phyloP scores from a whole-genome alignment of 1,140 invertebrate genomes.

The Notospermus geniculatus region DNA sequence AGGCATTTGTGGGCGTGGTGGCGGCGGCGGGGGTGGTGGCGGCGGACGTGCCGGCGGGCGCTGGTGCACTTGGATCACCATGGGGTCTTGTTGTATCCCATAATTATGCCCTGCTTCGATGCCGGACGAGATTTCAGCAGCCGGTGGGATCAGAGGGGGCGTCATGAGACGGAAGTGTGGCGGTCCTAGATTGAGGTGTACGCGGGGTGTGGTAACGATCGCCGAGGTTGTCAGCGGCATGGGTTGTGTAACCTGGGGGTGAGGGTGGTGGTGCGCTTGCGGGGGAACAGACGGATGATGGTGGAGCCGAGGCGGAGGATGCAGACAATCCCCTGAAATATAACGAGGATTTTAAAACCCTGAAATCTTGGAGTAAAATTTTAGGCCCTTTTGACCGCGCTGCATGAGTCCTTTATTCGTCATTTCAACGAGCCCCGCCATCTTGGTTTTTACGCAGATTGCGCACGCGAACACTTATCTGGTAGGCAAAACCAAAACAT shows the following conservation, averaged over 20 bases:
- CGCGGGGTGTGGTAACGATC: slow-evolving; percentile 13
- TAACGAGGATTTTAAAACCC: too few species aligned
- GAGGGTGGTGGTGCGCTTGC: slow-evolving; percentile 28
- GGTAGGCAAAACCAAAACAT: too few species aligned
- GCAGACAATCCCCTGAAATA: slow-evolving; percentile 25
- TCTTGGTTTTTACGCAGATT: too few species aligned
- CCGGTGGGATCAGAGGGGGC: neutral
- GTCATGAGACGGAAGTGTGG: neutral
- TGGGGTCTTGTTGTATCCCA: neutral
- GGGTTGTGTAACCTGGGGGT: slow-evolving; percentile 14
- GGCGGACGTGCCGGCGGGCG: neutral
- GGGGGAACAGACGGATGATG: slow-evolving; percentile 29
- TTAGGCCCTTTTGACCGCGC: too few species aligned
- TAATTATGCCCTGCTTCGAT: too few species aligned
- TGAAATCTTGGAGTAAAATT: too few species aligned
- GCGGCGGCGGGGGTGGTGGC: slow-evolving; percentile 60
- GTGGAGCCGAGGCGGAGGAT: slow-evolving; percentile 26
- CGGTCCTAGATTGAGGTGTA: too few species aligned
- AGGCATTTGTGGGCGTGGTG: slow-evolving; percentile 33
- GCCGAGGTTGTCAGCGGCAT: slow-evolving; percentile 19
- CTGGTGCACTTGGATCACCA: neutral
- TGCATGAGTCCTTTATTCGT: too few species aligned
- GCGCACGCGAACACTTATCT: too few species aligned
- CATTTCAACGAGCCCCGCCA: too few species aligned
- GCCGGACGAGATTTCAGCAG: neutral